phyloP scores from a whole-genome alignment of 2,888 invertebrate species.

The Lymantria dispar region DNA sequence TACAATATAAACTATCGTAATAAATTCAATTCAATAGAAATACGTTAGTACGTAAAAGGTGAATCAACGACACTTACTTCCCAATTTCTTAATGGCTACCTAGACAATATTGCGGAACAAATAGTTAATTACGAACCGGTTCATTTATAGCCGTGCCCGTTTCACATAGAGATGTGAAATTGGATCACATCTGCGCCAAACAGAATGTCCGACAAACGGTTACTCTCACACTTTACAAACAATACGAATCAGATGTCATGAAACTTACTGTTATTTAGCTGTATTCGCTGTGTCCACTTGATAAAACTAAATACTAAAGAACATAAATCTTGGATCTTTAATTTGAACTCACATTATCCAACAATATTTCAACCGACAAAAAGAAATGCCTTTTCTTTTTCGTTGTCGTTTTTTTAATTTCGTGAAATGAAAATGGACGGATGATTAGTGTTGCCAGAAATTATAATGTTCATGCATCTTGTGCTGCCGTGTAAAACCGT shows the following conservation, averaged over 20 bases:
- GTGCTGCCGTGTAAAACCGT: too few species aligned
- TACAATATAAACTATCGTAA: slow-evolving; percentile 33
- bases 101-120: slow-evolving; percentile 54
- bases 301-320: slow-evolving; percentile 43
- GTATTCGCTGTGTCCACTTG: slow-evolving; percentile 34
- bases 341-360: slow-evolving; percentile 62
- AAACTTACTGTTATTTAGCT: slow-evolving; percentile 65
- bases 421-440: slow-evolving; percentile 75
- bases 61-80: slow-evolving; percentile 52
- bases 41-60: slow-evolving; percentile 35
- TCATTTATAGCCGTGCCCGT: slow-evolving; percentile 64
- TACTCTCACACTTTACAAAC: slow-evolving; percentile 77
- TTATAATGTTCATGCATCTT: neutral
- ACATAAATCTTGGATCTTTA: slow-evolving; percentile 38
- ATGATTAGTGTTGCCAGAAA: slow-evolving; percentile 49
- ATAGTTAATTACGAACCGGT: slow-evolving; percentile 60
- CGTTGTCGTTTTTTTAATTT: slow-evolving; percentile 75
- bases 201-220: slow-evolving; percentile 66
- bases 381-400: slow-evolving; percentile 57
- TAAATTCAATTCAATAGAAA: slow-evolving; percentile 28
- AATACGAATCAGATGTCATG: slow-evolving; percentile 66
- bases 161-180: slow-evolving; percentile 64
- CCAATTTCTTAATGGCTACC: slow-evolving; percentile 50
- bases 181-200: slow-evolving; percentile 62
- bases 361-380: slow-evolving; percentile 58